Percentiles rank a stretch among this genome's conserved stretches.
phyloP scores from a whole-genome alignment of 2,113 vertebrate species.

The Erythrocercus mccallii region DNA sequence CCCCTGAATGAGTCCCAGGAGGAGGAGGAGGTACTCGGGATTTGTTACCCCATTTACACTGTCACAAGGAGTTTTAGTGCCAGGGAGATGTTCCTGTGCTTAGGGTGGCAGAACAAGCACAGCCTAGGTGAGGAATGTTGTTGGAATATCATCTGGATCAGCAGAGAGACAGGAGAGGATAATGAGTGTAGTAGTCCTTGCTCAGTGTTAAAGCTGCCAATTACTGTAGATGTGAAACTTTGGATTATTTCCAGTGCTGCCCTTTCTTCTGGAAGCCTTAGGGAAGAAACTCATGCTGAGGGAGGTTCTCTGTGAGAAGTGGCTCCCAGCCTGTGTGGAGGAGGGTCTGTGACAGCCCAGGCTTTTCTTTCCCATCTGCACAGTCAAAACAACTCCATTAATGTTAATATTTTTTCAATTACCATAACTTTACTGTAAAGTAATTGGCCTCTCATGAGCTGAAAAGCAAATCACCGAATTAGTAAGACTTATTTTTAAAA shows the following conservation, averaged over 20 bases:
- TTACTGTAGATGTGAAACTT: neutral
- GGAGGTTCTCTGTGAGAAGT: neutral
- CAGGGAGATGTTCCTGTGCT: neutral
- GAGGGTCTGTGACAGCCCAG: neutral
- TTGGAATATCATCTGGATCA: neutral
- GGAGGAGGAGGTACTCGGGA: conserved; percentile 85
- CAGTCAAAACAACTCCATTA: neutral
- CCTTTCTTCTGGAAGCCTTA: neutral
- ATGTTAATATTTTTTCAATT: neutral
- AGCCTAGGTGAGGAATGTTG: neutral
- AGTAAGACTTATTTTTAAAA: neutral
- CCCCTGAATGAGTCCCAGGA: conserved; percentile 92
- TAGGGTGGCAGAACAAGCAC: neutral
- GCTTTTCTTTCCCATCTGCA: neutral
- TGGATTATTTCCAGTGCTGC: neutral
- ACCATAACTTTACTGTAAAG: neutral
- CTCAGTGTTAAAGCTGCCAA: neutral
- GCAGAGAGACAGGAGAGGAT: neutral
- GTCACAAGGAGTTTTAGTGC: neutral
- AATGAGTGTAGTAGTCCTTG: neutral
- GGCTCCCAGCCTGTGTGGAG: neutral
- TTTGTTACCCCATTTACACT: neutral
- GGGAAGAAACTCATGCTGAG: neutral
- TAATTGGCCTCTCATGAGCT: neutral
- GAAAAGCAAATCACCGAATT: neutral